A percentile compares a stretch with the other conserved stretches of the same genome.
phyloP scores from a whole-genome alignment of 1,140 invertebrate genomes.

The Rhynchophorus ferrugineus region DNA sequence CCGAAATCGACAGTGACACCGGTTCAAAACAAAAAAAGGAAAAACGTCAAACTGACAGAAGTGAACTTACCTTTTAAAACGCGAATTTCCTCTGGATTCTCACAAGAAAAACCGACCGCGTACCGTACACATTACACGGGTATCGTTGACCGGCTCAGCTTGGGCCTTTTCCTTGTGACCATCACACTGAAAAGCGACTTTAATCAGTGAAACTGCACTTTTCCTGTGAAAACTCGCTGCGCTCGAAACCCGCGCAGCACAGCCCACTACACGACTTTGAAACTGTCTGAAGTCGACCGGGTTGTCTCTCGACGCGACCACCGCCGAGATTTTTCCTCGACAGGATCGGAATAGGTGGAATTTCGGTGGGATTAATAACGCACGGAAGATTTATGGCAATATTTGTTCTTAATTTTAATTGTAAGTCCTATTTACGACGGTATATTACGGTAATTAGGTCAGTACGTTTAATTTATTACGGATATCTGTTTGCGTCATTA shows the following conservation, averaged over 20 bases:
- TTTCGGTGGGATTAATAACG: too few relatives aligned
- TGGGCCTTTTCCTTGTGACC: conserved; percentile 13
- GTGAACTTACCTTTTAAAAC: not conserved
- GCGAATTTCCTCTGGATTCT: not conserved
- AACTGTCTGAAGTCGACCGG: conserved; percentile 8
- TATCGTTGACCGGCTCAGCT: not conserved
- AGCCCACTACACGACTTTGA: conserved; percentile 9
- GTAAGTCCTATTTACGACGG: too few relatives aligned
- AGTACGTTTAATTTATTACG: too few relatives aligned
- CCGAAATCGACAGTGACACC: not conserved
- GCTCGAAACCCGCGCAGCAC: conserved; percentile 17
- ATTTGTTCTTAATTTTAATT: too few relatives aligned
- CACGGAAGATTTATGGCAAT: too few relatives aligned
- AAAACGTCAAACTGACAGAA: not conserved
- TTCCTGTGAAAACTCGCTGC: conserved; percentile 26
- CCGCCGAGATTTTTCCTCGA: not conserved
- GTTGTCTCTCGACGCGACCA: not conserved
- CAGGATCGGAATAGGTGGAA: too few relatives aligned
- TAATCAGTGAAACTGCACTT: conserved; percentile 26
- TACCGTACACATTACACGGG: not conserved
- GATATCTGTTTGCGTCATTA: too few relatives aligned
- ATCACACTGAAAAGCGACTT: conserved; percentile 33
- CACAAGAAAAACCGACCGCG: not conserved
- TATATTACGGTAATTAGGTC: too few relatives aligned
- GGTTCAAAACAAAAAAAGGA: not conserved